Base-by-base conservation (phyloP, 1,140 invertebrate genomes). In the Oedothorax gibbosus region DNA sequence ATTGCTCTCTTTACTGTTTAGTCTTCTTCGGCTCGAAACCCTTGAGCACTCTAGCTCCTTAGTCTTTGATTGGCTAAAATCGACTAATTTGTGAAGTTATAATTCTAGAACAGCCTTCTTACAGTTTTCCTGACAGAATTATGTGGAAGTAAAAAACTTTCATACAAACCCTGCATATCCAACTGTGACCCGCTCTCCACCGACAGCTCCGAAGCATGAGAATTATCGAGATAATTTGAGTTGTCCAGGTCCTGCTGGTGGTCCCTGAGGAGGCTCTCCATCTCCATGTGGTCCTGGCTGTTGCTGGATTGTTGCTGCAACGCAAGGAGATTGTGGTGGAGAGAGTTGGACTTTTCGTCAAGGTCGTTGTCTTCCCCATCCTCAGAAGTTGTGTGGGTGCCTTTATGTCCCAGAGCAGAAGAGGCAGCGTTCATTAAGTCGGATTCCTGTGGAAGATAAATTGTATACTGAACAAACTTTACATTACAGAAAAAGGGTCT, bases 371-470 rank as follows among this genome's bases (percentile, higher is more conserved):
- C 65, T 10, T 71, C 66, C 20, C 69, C 54, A 12, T 77, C 83
- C 5, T 69, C 21, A 51, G 73, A 72, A 35, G 73, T 15, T n/a
- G 49, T 12, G 49, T 71, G 73, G 10, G 64, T 60, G 49, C 69
- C 78, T 50, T 85, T 68, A 53, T 85, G 75, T 10, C 75, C 73
- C 53, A 85, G 53, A 35, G 75, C 83, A 5, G 83, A 78, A 10
- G 83, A 77, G 9, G 83, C 83, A 50, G 83, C 83, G 56, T 85
- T 85, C 66, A 85, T 77, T 18, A 85, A n/a, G 49, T 85, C 75
- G 7, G 83, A 73, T 56, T 84, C 83, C 0, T 60, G 83, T 14
- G 35, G 35, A 35, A 35, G 35, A 5, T 35, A 35, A 5, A 35
- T 35, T 35, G 5, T 1, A 35, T 62, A 14, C 5, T 18, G 60